A percentile compares a stretch with the other conserved stretches of the same genome.
phyloP scores from a whole-genome alignment of 2,888 invertebrate genomes.

The Lydus trimaculatus region DNA sequence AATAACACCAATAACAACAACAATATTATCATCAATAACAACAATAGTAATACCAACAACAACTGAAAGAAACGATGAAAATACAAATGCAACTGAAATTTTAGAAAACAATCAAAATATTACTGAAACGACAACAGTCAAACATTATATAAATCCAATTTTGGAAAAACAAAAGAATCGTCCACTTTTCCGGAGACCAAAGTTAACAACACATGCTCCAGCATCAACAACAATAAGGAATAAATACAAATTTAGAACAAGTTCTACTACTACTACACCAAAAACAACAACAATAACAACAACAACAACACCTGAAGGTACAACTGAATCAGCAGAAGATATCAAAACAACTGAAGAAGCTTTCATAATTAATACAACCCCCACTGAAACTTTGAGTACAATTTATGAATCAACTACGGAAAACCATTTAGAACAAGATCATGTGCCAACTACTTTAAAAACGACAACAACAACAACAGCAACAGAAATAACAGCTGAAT shows the following conservation, averaged over 20 bases:
- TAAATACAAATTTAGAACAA: conserved; percentile 6
- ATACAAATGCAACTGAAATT: conserved; percentile 13
- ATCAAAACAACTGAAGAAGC: conserved; percentile 7
- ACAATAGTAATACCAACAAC: background rate
- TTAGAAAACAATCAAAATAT: conserved; percentile 21
- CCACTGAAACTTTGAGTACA: background rate
- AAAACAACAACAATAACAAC: conserved; percentile 14
- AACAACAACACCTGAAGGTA: background rate
- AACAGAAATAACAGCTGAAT: background rate
- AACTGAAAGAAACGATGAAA: conserved; percentile 11
- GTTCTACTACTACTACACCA: conserved; percentile 11
- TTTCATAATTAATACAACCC: conserved; percentile 11
- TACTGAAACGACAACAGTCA: conserved; percentile 18
- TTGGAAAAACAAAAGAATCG: conserved; percentile 22
- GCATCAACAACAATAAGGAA: background rate
- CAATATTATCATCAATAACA: background rate
- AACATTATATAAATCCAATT: conserved; percentile 27
- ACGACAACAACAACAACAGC: conserved; percentile 3
- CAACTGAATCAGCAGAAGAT: background rate
- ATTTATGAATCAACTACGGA: conserved; percentile 7
- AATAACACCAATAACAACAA: background rate
- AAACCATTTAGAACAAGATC: background rate
- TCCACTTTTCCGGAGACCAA: conserved; percentile 19
- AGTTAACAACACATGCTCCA: conserved; percentile 23
- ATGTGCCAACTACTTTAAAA: background rate